phyloP scores from a whole-genome alignment of 2,888 invertebrate genomes.

The Cryptosula pallasiana region DNA sequence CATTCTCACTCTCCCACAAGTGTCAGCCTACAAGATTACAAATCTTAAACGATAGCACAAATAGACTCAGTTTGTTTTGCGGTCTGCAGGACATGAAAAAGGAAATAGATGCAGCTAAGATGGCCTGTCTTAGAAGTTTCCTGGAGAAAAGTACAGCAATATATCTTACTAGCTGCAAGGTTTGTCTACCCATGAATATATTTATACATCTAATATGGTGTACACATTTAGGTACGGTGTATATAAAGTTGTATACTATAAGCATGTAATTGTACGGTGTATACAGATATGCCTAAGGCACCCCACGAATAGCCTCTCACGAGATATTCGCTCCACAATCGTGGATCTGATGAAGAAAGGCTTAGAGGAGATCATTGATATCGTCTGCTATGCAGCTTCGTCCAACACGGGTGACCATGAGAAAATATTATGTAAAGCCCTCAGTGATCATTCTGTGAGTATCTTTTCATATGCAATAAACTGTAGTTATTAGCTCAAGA shows the following conservation, averaged over 20 bases:
- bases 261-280: no score
- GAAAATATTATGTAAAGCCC: constrained; percentile 6
- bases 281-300: constrained; percentile 15
- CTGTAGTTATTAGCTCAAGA: no score
- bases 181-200: no score
- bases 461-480: no score
- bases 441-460: neutral
- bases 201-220: no score
- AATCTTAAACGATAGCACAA: no score
- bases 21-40: no score
- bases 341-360: constrained; percentile 13
- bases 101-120: constrained; percentile 89
- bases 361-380: constrained; percentile 7
- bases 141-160: constrained; percentile 93
- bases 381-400: neutral
- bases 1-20: no score
- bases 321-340: neutral
- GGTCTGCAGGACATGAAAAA: constrained; percentile 63
- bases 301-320: neutral
- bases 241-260: no score
- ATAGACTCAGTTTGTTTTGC: no score
- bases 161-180: constrained; percentile 92
- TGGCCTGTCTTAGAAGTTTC: constrained; percentile 90
- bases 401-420: constrained; percentile 19
- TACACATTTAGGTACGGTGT: no score